Percentiles rank a stretch among this genome's conserved stretches.
phyloP scores from a whole-genome alignment of 2,797 vertebrate species.

The Parambassis ranga region DNA sequence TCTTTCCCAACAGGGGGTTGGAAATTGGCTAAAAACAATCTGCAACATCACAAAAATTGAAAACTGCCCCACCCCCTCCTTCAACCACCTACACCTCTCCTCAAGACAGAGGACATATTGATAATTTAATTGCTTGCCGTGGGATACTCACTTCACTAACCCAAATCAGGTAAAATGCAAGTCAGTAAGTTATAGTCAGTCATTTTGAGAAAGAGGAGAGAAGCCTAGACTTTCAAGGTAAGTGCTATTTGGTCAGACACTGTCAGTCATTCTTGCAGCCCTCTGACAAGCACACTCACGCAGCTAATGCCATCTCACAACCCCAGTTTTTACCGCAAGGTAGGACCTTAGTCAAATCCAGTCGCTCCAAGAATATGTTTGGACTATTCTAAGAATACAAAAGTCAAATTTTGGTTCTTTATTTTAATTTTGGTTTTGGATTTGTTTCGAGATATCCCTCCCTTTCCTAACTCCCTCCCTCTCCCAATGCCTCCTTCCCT shows the following conservation, averaged over 20 bases:
- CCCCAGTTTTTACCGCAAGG: conserved; percentile 73
- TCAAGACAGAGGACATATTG: conserved; percentile 63
- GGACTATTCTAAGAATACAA: conserved; percentile 32
- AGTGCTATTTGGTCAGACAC: conserved; percentile 79
- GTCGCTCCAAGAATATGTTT: conserved; percentile 57
- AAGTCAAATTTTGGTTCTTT: conserved; percentile 46
- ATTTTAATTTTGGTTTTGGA: conserved; percentile 45
- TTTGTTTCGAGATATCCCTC: conserved; percentile 63
- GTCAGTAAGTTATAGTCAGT: conserved; percentile 84
- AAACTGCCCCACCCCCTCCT: conserved; percentile 56
- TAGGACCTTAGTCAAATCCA: conserved; percentile 70
- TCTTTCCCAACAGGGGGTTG: conserved; percentile 72
- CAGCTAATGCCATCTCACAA: conserved; percentile 70
- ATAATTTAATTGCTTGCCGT: conserved; percentile 66
- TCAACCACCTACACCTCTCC: conserved; percentile 73
- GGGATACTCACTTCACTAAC: conserved; percentile 81
- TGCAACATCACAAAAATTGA: conserved; percentile 60
- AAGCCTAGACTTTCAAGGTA: conserved; percentile 77
- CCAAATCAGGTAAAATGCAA: conserved; percentile 77
- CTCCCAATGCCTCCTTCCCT: conserved; percentile 29
- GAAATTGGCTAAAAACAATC: conserved; percentile 59
- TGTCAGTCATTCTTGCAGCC: conserved; percentile 70
- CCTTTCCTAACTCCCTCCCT: conserved; percentile 48
- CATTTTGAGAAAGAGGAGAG: conserved; percentile 76
- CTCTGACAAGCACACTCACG: conserved; percentile 72